These are phyloP conservation scores for Eupithecia pulchellata DNA, from an alignment of 2,888 invertebrate genomes.

Conservation along the genomic window DNA sequence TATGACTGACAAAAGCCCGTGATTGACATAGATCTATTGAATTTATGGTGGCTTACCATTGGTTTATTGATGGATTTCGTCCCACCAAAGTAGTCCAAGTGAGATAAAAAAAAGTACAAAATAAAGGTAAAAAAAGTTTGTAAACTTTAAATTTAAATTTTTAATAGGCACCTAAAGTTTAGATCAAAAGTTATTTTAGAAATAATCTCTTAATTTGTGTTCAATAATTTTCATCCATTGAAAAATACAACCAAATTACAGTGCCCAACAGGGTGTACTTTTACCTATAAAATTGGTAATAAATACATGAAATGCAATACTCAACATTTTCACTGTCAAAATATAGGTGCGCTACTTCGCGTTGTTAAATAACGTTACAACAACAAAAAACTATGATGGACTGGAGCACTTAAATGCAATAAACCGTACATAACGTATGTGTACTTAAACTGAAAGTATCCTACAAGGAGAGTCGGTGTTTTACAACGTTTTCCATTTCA, in stretches of 20 bases:
- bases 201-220: no score
- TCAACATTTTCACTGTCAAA: background rate
- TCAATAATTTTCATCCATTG: no score
- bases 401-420: background rate
- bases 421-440: no score
- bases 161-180: background rate
- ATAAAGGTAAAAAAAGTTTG: background rate
- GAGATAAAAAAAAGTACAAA: background rate
- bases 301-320: no score
- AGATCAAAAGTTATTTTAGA: no score
- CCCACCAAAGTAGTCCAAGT: background rate
- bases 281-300: no score
- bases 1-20: conserved; percentile 8
- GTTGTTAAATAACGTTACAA: background rate
- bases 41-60: background rate
- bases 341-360: background rate
- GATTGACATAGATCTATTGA: conserved; percentile 3
- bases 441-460: background rate
- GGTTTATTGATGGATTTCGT: background rate
- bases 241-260: no score
- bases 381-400: background rate
- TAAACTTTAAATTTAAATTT: background rate
- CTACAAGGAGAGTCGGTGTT: conserved; percentile 11
- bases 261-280: no score
- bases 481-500: conserved; percentile 9